Percentiles rank a stretch among this genome's conserved stretches.
Conservation (phyloP, 2,113 vertebrate species). For the Macquaria australasica region DNA sequence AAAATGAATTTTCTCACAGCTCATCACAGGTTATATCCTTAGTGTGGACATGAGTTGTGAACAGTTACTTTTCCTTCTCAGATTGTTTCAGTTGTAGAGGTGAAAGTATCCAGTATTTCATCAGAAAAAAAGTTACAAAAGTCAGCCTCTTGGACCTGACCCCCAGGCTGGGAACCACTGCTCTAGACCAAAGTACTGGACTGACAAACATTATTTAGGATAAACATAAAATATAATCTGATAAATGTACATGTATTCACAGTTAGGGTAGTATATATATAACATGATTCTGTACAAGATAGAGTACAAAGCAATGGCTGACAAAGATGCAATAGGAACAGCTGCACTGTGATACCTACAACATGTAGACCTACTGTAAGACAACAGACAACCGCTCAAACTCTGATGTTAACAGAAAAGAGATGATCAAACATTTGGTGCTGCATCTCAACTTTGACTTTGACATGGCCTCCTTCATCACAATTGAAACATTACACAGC, state of each 20-base stretch:
- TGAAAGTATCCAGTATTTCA: neutral
- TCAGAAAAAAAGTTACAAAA: no score
- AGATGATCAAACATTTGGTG: neutral
- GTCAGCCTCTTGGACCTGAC: neutral
- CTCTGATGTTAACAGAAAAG: neutral
- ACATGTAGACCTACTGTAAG: neutral
- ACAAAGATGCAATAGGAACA: neutral
- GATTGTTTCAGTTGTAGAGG: neutral
- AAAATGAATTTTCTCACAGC: no score
- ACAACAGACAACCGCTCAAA: neutral
- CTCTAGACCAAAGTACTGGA: neutral
- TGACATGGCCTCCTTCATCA: neutral
- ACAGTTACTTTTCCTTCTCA: no score
- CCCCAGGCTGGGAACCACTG: neutral
- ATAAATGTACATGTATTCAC: neutral
- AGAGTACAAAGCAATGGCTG: neutral
- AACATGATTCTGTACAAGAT: no score
- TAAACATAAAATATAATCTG: neutral
- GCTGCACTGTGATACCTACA: neutral
- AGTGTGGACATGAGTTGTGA: neutral
- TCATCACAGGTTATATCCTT: neutral
- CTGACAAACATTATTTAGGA: neutral
- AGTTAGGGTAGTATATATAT: neutral
- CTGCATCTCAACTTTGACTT: neutral
- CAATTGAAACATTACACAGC: neutral